A percentile compares a stretch with the other conserved stretches of the same genome.
Evolutionary conservation across 2,888 invertebrate genomes (phyloP).

Genomic region (Drosophila gaucha): DNA sequence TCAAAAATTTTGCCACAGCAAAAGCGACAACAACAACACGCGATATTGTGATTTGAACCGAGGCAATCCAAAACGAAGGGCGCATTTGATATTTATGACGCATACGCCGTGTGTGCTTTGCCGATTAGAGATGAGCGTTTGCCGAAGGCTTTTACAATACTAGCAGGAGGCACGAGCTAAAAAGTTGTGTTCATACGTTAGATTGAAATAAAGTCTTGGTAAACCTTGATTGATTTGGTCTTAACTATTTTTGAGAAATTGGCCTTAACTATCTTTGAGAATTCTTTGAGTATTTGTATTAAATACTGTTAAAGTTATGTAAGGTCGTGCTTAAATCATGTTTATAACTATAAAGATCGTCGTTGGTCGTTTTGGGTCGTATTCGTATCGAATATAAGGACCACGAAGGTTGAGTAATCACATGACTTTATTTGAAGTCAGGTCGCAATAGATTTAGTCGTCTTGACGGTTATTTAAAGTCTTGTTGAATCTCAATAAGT

Average conservation of each 20-base stretch:
- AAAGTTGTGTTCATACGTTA: neutral
- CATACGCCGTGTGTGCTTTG: constrained; percentile 16
- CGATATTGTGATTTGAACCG: constrained; percentile 39
- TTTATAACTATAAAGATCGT: too few relatives aligned
- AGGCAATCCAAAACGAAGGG: constrained; percentile 5
- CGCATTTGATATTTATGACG: constrained; percentile 40
- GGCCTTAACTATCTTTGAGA: too few relatives aligned
- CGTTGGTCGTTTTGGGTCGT: too few relatives aligned
- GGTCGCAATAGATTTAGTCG: too few relatives aligned
- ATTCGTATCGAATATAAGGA: too few relatives aligned
- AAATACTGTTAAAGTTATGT: too few relatives aligned
- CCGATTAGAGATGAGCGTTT: constrained; percentile 8
- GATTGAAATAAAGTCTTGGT: neutral
- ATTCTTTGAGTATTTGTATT: too few relatives aligned
- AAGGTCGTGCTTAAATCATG: too few relatives aligned
- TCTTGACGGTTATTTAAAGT: too few relatives aligned
- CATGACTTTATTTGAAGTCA: too few relatives aligned
- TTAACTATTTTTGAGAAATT: neutral
- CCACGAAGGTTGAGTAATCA: too few relatives aligned
- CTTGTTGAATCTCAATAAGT: too few relatives aligned
- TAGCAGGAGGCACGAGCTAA: neutral
- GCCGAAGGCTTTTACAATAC: neutral
- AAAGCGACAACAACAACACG: constrained; percentile 14
- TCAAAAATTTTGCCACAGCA: constrained; percentile 8
- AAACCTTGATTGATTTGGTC: neutral